Evolutionary conservation across 2,888 invertebrate species (phyloP).

Genomic region (Galeruca laticollis): DNA sequence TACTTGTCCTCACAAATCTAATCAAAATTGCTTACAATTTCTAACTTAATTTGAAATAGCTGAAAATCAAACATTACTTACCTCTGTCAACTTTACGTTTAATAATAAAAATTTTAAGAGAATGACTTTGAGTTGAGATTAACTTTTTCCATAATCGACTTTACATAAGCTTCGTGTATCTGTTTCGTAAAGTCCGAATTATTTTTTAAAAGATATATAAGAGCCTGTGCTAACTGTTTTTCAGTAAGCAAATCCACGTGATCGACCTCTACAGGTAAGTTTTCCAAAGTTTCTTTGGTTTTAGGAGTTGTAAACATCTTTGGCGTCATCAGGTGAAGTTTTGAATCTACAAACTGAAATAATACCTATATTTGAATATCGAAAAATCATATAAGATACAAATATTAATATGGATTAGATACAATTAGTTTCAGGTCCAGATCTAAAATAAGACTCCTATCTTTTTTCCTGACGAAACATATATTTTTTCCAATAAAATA

Average conservation of each 20-base stretch:
- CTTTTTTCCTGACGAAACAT: too few relatives aligned
- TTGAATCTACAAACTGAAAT: slow-evolving; percentile 61
- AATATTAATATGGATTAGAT: too few relatives aligned
- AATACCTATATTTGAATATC: too few relatives aligned
- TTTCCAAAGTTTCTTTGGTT: slow-evolving; percentile 40
- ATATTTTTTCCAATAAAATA: too few relatives aligned
- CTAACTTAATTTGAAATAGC: too few relatives aligned
- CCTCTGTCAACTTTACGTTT: slow-evolving; percentile 5
- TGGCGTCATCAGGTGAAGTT: slow-evolving; percentile 86
- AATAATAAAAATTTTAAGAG: slow-evolving; percentile 23
- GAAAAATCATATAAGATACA: too few relatives aligned
- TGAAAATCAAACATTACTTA: too few relatives aligned
- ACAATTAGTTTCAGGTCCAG: too few relatives aligned
- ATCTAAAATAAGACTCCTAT: too few relatives aligned
- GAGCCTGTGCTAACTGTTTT: slow-evolving; percentile 90
- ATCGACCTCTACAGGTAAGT: slow-evolving; percentile 46
- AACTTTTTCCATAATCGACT: slow-evolving; percentile 78
- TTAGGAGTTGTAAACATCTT: slow-evolving; percentile 82
- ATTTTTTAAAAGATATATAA: slow-evolving; percentile 87
- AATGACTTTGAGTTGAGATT: slow-evolving; percentile 48
- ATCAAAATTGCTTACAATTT: too few relatives aligned
- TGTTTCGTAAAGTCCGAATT: slow-evolving; percentile 90
- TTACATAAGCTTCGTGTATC: slow-evolving; percentile 92
- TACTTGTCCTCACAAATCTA: too few relatives aligned
- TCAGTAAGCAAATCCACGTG: slow-evolving; percentile 81